These are phyloP conservation scores for Lutjanus campechanus DNA, from an alignment of 2,797 vertebrate species.

Conservation along the genomic window DNA sequence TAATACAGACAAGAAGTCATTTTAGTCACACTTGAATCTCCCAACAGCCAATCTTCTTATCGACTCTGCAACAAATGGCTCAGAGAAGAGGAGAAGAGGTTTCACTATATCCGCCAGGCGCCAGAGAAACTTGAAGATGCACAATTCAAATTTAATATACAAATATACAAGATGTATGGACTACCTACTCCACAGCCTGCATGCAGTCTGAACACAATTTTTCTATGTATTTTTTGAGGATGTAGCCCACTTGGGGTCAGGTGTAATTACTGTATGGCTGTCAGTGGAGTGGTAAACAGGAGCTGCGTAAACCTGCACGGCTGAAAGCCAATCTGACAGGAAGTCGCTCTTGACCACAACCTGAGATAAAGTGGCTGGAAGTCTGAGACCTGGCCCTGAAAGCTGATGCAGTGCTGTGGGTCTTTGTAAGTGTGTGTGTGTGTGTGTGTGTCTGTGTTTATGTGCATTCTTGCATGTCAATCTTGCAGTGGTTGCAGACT, in stretches of 20 bases:
- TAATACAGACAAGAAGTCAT: slow-evolving; percentile 27
- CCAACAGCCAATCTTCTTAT: slow-evolving; percentile 23
- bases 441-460: slow-evolving; percentile 12
- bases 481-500: not conserved
- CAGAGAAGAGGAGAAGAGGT: slow-evolving; percentile 20
- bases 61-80: slow-evolving; percentile 18
- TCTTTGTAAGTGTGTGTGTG: slow-evolving; percentile 23
- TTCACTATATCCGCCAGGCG: not conserved
- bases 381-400: slow-evolving; percentile 62
- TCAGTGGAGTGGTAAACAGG: slow-evolving; percentile 53
- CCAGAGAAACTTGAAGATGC: slow-evolving; percentile 20
- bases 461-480: not conserved
- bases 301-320: slow-evolving; percentile 32
- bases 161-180: slow-evolving; percentile 6
- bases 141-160: slow-evolving; percentile 37
- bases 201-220: slow-evolving; percentile 4
- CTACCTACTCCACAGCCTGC: not conserved
- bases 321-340: slow-evolving; percentile 72
- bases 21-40: slow-evolving; percentile 28
- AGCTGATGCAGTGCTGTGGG: slow-evolving; percentile 56
- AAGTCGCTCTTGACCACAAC: slow-evolving; percentile 58
- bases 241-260: slow-evolving; percentile 23
- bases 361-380: slow-evolving; percentile 61
- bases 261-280: slow-evolving; percentile 61
- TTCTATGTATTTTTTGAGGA: slow-evolving; percentile 22